Conservation (phyloP, 2,797 vertebrate species). For the Cyprinella venusta region DNA sequence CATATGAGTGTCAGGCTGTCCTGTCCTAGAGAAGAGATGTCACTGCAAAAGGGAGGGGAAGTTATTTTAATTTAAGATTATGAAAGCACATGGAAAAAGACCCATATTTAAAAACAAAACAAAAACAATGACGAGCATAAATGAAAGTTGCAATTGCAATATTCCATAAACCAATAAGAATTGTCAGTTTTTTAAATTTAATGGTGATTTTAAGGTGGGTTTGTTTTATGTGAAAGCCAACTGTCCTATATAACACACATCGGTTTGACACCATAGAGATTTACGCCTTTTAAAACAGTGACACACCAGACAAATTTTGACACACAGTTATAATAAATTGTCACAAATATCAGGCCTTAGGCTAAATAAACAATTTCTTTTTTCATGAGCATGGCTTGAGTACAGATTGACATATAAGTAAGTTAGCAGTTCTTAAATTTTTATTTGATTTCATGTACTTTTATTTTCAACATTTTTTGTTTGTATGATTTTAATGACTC, state of each 20-base stretch:
- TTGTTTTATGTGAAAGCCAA: not conserved
- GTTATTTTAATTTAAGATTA: not conserved
- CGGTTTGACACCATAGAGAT: not conserved
- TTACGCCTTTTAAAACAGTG: not conserved
- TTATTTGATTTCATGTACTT: not conserved
- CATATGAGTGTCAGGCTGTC: not conserved
- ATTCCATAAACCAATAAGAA: not conserved
- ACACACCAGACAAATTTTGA: not conserved
- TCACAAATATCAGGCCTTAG: not conserved
- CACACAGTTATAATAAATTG: not conserved
- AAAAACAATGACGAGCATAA: not conserved
- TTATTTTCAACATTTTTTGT: not conserved
- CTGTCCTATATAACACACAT: not conserved
- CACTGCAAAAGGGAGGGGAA: no score
- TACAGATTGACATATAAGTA: not conserved
- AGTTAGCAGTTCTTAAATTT: not conserved
- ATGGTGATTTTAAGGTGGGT: not conserved
- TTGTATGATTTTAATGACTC: not conserved
- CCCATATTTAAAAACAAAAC: no score
- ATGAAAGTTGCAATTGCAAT: not conserved
- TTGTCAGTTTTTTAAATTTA: not conserved
- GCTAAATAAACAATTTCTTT: no score
- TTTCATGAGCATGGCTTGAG: not conserved
- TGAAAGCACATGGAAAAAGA: not conserved
- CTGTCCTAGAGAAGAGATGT: not conserved